Base-by-base conservation (phyloP, 2,888 invertebrate species). In the Octonoba sinensis region DNA sequence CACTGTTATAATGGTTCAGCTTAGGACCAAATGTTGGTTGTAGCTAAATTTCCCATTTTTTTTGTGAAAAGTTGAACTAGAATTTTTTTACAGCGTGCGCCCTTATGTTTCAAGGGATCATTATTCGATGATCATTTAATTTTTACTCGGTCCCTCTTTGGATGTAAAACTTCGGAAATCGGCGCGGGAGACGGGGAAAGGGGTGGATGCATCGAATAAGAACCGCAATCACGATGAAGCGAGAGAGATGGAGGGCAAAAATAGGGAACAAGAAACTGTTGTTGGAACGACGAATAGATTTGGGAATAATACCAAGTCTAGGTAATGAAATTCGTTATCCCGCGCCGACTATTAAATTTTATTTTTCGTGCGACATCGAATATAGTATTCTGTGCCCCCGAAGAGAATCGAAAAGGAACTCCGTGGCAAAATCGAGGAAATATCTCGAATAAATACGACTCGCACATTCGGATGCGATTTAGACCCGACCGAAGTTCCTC, bases 291-390 rank as follows among this genome's bases (percentile, higher is more conserved):
- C 62, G 64, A 67, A 49, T 46, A 70, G 36, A 36, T 36, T 36
- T 36, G 8, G 36, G 36, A 36, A 36, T 36, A 36, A 36, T 64
- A 64, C 59, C 51, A 65, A 24, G 49, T 6, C 36, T 36, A 56
- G 79, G 79, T 81, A 81, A 81, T 81, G 79, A 81, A 81, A 81
- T 81, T 81, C 79, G 79, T 81, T 81, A 81, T 69, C 73, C 72
- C 36, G 56, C 73, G 64, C 79, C 72, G 73, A 74, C 79, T 73
- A 81, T 81, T 81, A 81, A 73, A 74, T 81, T 81, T 73, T 78
- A 73, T 62, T 62, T 62, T 46, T 20, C 62, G 12, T 51, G 59
- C 27, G 51, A 64, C 20, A 51, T 65, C 72, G 67, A 69, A 69
- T 73, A 81, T 81, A 73, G 67, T 81, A 81, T 81, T 81, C 74